Percentiles rank a stretch among this genome's conserved stretches.
phyloP scores from a whole-genome alignment of 2,797 vertebrate genomes.

The Sandelia bainsii region DNA sequence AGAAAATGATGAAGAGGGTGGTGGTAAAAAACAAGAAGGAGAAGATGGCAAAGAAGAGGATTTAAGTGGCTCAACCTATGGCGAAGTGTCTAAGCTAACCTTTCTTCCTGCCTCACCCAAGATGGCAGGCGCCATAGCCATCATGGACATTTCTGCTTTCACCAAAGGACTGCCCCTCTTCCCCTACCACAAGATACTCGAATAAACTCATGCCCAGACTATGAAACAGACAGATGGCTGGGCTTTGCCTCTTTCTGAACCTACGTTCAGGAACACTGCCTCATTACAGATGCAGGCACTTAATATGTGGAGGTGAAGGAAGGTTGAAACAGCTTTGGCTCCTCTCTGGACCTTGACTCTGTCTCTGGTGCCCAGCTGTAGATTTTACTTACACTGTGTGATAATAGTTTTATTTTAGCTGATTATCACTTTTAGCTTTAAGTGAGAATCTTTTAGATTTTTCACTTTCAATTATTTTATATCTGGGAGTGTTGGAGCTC shows the following conservation, averaged over 20 bases:
- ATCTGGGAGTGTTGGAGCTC: constrained; percentile 12
- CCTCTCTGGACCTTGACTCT: constrained; percentile 35
- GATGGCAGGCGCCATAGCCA: constrained; percentile 81
- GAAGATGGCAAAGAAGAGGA: constrained; percentile 38
- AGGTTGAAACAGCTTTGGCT: constrained; percentile 29
- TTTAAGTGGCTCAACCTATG: constrained; percentile 80
- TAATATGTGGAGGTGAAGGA: constrained; percentile 45
- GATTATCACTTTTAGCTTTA: not conserved
- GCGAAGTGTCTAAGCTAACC: constrained; percentile 90
- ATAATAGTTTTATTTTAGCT: constrained; percentile 47
- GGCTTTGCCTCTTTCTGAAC: constrained; percentile 31
- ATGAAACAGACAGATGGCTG: constrained; percentile 23
- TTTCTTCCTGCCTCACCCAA: constrained; percentile 88
- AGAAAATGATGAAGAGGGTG: constrained; percentile 82
- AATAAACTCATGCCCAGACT: constrained; percentile 74
- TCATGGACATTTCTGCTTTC: constrained; percentile 92
- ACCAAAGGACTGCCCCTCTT: constrained; percentile 89
- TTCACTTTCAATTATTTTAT: constrained; percentile 50
- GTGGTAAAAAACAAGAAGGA: constrained; percentile 24
- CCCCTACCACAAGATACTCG: constrained; percentile 95
- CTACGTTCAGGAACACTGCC: constrained; percentile 31
- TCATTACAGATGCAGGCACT: constrained; percentile 41
- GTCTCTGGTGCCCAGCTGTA: constrained; percentile 26
- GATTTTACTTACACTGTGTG: constrained; percentile 46
- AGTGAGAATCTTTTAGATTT: constrained; percentile 46